Percentiles rank a stretch among this genome's conserved stretches.
phyloP scores from a whole-genome alignment of 2,797 vertebrate species.

The Babyrousa celebensis region DNA sequence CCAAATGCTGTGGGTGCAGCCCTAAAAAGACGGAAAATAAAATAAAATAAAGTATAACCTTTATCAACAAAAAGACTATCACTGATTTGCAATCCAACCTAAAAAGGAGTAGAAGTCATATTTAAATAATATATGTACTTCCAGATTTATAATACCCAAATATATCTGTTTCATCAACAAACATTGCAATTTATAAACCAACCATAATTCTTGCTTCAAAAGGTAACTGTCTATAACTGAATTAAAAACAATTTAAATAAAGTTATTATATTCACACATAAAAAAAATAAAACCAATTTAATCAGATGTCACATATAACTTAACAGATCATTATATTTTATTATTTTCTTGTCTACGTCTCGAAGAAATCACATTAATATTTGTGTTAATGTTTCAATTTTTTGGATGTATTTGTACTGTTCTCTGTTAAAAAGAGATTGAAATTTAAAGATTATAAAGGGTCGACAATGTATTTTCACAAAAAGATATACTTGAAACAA shows the following conservation, averaged over 20 bases:
- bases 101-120: conserved; percentile 8
- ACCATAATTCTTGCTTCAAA: conserved; percentile 8
- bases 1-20: no score
- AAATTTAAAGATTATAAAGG: conserved; percentile 37
- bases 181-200: conserved; percentile 32
- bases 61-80: background rate
- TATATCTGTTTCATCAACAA: conserved; percentile 43
- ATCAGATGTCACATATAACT: background rate
- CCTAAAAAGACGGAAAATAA: no score
- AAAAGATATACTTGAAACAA: conserved; percentile 14
- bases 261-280: no score
- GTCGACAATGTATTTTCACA: background rate
- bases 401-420: background rate
- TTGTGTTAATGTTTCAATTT: background rate
- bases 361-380: conserved; percentile 43
- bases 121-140: background rate
- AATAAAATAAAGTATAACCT: background rate
- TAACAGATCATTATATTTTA: conserved; percentile 38
- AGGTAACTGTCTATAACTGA: conserved; percentile 5
- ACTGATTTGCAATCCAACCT: conserved; percentile 6
- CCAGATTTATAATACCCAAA: background rate
- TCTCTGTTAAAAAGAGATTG: background rate
- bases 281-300: background rate
- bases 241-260: conserved; percentile 46
- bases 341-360: conserved; percentile 25